These are phyloP conservation scores for Hydrochoerus hydrochaeris DNA, from an alignment of 2,113 vertebrate genomes.

Conservation along the genomic window DNA sequence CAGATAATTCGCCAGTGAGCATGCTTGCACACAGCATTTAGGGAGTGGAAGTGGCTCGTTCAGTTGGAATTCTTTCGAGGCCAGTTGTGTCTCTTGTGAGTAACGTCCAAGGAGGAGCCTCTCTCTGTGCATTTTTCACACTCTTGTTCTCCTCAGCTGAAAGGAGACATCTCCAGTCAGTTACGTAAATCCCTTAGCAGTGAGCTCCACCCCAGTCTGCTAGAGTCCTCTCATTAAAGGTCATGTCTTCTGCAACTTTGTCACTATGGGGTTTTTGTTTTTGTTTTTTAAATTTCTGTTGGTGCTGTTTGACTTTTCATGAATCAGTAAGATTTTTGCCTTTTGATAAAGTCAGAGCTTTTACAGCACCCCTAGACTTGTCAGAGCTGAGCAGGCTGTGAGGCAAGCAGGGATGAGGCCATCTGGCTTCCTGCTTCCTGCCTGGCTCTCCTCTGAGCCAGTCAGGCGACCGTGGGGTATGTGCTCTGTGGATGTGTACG, in stretches of 20 bases:
- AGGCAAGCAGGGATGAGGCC: rapidly evolving
- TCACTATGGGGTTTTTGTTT: neutral
- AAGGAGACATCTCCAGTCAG: neutral
- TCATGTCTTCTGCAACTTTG: neutral
- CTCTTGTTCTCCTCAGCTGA: neutral
- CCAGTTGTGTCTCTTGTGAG: neutral
- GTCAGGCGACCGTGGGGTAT: rapidly evolving
- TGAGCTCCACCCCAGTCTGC: neutral
- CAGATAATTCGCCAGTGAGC: rapidly evolving
- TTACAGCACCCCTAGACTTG: rapidly evolving
- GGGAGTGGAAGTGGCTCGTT: rapidly evolving
- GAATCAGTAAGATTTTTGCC: neutral
- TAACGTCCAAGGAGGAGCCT: neutral
- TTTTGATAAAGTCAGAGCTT: neutral
- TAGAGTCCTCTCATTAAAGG: neutral
- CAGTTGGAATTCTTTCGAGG: neutral
- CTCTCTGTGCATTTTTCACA: rapidly evolving
- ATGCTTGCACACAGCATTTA: rapidly evolving
- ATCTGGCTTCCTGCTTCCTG: rapidly evolving
- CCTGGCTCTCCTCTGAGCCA: neutral
- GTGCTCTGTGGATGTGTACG: neutral
- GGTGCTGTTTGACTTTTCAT: neutral
- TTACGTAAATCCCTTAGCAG: too few species aligned
- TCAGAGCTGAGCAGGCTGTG: rapidly evolving
- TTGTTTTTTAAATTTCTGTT: neutral